Percentiles rank a stretch among this genome's conserved stretches.
Conservation (phyloP, 2,797 vertebrate genomes). For the Lacerta viridis region DNA sequence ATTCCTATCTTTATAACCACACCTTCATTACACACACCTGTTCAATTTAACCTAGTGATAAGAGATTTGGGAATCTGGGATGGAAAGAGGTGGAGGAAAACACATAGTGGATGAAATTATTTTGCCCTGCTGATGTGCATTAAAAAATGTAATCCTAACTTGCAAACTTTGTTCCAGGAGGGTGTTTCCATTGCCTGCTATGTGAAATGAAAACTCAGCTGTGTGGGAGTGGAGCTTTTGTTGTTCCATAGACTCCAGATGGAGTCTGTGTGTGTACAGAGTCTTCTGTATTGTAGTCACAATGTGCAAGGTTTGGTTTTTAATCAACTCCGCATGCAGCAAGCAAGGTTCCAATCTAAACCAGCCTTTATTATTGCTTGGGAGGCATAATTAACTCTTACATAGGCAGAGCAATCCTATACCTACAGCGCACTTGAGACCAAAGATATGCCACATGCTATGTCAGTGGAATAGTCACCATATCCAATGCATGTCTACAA, state of each 20-base stretch:
- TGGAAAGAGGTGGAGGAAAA: background rate
- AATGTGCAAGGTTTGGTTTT: background rate
- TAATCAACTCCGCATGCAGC: constrained; percentile 10
- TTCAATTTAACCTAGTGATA: background rate
- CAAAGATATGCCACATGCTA: background rate
- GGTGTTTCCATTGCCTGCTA: constrained; percentile 9
- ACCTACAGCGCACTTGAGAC: background rate
- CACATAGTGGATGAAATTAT: background rate
- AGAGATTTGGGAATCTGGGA: background rate
- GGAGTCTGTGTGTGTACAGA: background rate
- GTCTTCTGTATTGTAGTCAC: background rate
- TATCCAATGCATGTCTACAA: background rate
- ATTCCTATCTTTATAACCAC: background rate
- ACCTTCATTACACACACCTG: background rate
- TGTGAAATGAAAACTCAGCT: background rate
- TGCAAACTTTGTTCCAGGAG: background rate
- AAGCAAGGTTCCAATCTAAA: constrained; percentile 13
- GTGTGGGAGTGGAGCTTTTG: constrained; percentile 16
- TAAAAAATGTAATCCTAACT: background rate
- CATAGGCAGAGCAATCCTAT: background rate
- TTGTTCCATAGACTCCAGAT: constrained; percentile 14
- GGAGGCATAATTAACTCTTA: background rate
- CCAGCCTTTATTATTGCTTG: constrained; percentile 8
- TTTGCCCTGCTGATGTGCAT: background rate
- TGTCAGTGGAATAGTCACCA: background rate